phyloP scores from a whole-genome alignment of 2,888 invertebrate genomes.

The Belgica antarctica region DNA sequence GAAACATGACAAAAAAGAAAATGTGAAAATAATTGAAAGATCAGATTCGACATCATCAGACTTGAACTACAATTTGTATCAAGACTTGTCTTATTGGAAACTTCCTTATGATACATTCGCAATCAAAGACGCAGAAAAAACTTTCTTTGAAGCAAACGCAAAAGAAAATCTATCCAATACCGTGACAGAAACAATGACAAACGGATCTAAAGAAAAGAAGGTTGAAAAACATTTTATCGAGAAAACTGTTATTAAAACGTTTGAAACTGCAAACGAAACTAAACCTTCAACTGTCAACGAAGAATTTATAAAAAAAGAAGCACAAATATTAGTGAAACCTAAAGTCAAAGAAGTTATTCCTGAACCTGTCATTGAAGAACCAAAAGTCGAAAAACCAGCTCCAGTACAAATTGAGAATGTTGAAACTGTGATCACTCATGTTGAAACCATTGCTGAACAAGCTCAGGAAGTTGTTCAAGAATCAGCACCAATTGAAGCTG shows the following conservation, averaged over 20 bases:
- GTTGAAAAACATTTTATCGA: background rate
- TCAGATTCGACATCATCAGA: too few relatives aligned
- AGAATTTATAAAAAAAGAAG: background rate
- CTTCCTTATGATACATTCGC: slow-evolving; percentile 2
- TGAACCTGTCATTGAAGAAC: background rate
- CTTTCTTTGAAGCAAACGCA: background rate
- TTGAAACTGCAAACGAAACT: too few relatives aligned
- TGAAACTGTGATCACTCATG: background rate
- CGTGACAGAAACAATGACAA: background rate
- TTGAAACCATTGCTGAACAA: background rate
- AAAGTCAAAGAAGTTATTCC: background rate
- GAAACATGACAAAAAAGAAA: background rate
- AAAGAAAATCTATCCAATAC: background rate
- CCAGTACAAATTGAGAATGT: background rate
- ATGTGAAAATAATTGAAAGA: too few relatives aligned
- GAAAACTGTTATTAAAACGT: background rate
- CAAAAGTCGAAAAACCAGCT: background rate
- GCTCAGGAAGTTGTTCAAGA: background rate
- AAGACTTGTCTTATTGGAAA: slow-evolving; percentile 22
- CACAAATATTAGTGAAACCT: background rate
- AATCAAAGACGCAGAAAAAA: slow-evolving; percentile 5
- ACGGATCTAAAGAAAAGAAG: too few relatives aligned
- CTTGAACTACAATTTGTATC: slow-evolving; percentile 11
- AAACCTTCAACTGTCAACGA: background rate
- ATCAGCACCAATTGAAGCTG: background rate